These are phyloP conservation scores for Adelphocoris suturalis DNA, from an alignment of 2,888 invertebrate species.

Conservation along the genomic window DNA sequence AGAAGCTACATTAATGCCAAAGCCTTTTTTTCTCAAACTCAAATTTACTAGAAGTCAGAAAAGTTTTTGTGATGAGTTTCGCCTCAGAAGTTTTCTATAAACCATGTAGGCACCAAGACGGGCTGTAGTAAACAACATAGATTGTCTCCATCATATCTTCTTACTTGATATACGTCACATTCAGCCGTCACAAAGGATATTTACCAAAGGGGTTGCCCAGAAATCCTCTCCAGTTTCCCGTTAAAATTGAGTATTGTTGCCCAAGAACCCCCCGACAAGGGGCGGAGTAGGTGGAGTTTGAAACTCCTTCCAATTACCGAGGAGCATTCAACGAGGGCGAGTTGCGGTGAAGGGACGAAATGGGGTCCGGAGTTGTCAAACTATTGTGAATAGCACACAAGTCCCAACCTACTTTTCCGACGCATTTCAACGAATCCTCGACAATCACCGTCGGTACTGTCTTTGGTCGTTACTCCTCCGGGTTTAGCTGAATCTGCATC, in stretches of 20 bases:
- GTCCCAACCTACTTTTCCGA: slow-evolving; percentile 1
- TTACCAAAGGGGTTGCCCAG: not conserved
- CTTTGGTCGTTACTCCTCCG: not conserved
- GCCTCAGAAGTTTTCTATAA: too few species aligned
- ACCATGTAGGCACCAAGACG: too few species aligned
- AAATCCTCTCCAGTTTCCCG: not conserved
- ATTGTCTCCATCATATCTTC: too few species aligned
- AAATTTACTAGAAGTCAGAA: too few species aligned
- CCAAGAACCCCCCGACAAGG: not conserved
- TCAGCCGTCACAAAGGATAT: not conserved
- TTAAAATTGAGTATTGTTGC: slow-evolving; percentile 48
- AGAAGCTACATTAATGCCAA: too few species aligned
- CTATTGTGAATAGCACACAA: slow-evolving; percentile 25
- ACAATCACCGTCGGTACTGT: not conserved
- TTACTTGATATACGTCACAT: not conserved
- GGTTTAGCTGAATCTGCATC: slow-evolving; percentile 7
- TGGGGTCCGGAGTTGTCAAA: slow-evolving; percentile 2
- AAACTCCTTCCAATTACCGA: slow-evolving; percentile 38
- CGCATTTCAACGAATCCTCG: not conserved
- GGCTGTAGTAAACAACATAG: too few species aligned
- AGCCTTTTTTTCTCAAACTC: too few species aligned
- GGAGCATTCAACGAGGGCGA: not conserved
- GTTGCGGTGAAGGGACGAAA: slow-evolving; percentile 17
- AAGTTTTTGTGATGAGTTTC: too few species aligned
- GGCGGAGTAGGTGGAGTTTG: not conserved